These are phyloP conservation scores for Edolisoma coerulescens DNA, from an alignment of 2,113 vertebrate genomes.

Conservation along the genomic window DNA sequence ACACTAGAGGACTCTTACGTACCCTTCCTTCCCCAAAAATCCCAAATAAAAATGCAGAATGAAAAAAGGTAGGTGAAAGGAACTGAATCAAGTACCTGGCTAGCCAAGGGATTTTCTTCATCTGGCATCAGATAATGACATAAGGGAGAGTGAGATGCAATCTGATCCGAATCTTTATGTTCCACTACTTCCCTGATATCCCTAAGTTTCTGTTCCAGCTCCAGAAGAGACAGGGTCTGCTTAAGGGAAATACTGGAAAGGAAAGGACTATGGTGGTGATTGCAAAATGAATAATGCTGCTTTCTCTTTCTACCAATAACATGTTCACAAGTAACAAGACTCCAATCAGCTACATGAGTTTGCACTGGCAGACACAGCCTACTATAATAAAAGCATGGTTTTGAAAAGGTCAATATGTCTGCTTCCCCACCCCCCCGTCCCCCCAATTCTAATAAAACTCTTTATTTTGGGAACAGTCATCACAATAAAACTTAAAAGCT, in stretches of 20 bases:
- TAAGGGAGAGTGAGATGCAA: conserved; percentile 67
- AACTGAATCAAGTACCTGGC: conserved; percentile 78
- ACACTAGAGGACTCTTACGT: not conserved
- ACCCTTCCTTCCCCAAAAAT: not conserved
- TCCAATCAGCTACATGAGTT: not conserved
- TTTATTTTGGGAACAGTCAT: not conserved
- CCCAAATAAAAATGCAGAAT: not conserved
- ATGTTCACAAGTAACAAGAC: not conserved
- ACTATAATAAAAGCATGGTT: not conserved
- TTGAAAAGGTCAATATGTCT: not conserved
- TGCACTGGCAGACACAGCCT: not conserved
- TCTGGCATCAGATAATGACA: conserved; percentile 92
- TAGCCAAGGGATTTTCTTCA: conserved; percentile 87
- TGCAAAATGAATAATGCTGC: not conserved
- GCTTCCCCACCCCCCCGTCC: not conserved
- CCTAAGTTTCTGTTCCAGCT: conserved; percentile 87
- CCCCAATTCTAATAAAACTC: not conserved
- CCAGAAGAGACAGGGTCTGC: conserved; percentile 88
- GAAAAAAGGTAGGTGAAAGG: not conserved
- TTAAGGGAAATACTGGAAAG: conserved; percentile 87
- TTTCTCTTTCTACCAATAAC: not conserved
- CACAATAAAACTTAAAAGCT: not conserved
- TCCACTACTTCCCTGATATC: conserved; percentile 87
- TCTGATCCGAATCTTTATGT: conserved; percentile 45
- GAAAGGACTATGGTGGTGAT: not conserved